phyloP scores from a whole-genome alignment of 2,113 vertebrate species.

The Mormyrus iriodes region DNA sequence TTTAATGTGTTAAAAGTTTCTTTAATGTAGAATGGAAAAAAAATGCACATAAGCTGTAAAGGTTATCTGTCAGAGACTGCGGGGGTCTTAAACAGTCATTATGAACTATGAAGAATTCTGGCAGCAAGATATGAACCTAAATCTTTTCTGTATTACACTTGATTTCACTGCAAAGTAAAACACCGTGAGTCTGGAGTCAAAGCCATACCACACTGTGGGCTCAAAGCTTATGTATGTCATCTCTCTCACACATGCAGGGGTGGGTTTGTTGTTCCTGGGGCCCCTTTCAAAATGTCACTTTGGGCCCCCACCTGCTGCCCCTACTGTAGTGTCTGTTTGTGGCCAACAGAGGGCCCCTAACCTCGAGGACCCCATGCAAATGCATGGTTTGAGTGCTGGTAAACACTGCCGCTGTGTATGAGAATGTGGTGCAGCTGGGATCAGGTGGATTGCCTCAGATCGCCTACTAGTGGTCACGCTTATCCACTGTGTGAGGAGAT shows the following conservation, averaged over 20 bases:
- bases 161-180: conserved; percentile 1
- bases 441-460: neutral
- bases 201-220: neutral
- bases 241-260: neutral
- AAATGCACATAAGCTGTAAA: neutral
- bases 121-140: neutral
- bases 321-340: too few species aligned
- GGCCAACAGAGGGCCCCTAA: neutral
- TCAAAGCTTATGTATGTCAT: neutral
- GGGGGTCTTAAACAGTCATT: neutral
- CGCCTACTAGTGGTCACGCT: neutral
- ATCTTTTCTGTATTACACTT: conserved; percentile 1
- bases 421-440: neutral
- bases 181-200: neutral
- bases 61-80: neutral
- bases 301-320: too few species aligned
- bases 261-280: too few species aligned
- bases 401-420: neutral
- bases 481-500: neutral
- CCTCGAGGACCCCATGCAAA: neutral
- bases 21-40: neutral
- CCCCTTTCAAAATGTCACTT: too few species aligned
- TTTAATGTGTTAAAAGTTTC: neutral
- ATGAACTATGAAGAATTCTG: neutral
- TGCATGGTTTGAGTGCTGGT: neutral